Conservation (phyloP, 2,113 vertebrate species). For the Reinhardtius hippoglossoides region DNA sequence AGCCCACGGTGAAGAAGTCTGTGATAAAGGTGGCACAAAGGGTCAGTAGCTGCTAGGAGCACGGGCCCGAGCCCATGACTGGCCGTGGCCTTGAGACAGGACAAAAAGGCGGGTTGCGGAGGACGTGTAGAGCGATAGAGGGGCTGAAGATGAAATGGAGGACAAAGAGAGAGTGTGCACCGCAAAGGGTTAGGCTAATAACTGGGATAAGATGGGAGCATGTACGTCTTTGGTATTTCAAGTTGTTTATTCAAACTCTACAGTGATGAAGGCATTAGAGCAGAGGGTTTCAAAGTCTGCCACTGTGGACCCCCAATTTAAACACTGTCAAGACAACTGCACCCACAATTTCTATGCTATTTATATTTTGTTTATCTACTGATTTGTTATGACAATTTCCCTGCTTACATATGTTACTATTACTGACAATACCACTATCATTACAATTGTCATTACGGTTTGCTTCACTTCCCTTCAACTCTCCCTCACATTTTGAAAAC, state of each 20-base stretch:
- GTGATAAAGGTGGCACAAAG: slow-evolving; percentile 80
- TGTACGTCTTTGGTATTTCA: background rate
- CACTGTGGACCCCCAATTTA: too few relatives aligned
- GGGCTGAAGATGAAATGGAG: slow-evolving; percentile 60
- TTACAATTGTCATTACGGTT: too few relatives aligned
- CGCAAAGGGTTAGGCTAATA: slow-evolving; percentile 52
- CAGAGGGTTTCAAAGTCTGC: background rate
- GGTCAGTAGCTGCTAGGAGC: slow-evolving; percentile 75
- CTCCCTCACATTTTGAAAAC: background rate
- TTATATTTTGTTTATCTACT: too few relatives aligned
- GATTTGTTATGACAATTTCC: too few relatives aligned
- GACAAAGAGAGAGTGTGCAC: slow-evolving; percentile 44
- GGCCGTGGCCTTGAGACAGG: slow-evolving; percentile 68
- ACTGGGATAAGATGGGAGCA: slow-evolving; percentile 28
- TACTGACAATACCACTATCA: too few relatives aligned
- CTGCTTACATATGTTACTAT: too few relatives aligned
- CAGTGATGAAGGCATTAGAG: background rate
- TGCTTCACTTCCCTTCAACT: background rate
- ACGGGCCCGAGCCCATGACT: slow-evolving; percentile 49
- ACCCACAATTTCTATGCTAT: background rate
- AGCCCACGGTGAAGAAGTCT: slow-evolving; percentile 77
- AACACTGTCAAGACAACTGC: background rate
- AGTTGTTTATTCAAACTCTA: slow-evolving; percentile 23
- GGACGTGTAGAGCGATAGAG: slow-evolving; percentile 31
- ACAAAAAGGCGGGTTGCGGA: slow-evolving; percentile 51